Evolutionary conservation across 2,797 vertebrate species (phyloP).

Genomic region (Ctenopoma kingsleyae): DNA sequence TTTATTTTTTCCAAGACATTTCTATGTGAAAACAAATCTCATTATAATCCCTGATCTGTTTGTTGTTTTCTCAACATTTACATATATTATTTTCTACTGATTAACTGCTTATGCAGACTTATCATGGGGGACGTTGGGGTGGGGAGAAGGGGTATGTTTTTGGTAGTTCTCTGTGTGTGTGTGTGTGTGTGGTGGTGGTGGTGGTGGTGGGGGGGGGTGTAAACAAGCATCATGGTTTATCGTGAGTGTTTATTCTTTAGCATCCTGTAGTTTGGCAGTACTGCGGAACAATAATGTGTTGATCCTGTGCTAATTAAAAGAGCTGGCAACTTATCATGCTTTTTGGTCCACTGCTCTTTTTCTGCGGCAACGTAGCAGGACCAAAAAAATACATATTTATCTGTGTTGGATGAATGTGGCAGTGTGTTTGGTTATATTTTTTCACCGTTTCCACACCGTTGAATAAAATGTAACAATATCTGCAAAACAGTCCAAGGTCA

Average conservation of each 20-base stretch:
- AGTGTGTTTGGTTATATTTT: conserved; percentile 6
- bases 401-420: background rate
- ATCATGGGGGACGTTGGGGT: background rate
- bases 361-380: conserved; percentile 21
- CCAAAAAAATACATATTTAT: conserved; percentile 40
- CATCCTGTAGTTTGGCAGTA: conserved; percentile 44
- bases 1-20: conserved; percentile 10
- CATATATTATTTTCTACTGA: conserved; percentile 25
- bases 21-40: conserved; percentile 21
- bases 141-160: background rate
- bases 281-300: conserved; percentile 30
- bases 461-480: conserved; percentile 54
- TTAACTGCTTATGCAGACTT: conserved; percentile 14
- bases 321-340: conserved; percentile 59
- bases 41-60: conserved; percentile 13
- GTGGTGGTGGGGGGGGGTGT: background rate
- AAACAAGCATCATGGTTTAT: conserved; percentile 42
- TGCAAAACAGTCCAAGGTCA: conserved; percentile 67
- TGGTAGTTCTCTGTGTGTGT: background rate
- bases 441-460: conserved; percentile 25
- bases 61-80: conserved; percentile 31
- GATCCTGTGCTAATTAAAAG: conserved; percentile 61
- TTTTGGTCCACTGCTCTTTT: conserved; percentile 53
- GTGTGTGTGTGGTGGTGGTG: too few species aligned
- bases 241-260: conserved; percentile 39